Conservation (phyloP, 2,888 invertebrate species). For the Matsumyia berberina region DNA sequence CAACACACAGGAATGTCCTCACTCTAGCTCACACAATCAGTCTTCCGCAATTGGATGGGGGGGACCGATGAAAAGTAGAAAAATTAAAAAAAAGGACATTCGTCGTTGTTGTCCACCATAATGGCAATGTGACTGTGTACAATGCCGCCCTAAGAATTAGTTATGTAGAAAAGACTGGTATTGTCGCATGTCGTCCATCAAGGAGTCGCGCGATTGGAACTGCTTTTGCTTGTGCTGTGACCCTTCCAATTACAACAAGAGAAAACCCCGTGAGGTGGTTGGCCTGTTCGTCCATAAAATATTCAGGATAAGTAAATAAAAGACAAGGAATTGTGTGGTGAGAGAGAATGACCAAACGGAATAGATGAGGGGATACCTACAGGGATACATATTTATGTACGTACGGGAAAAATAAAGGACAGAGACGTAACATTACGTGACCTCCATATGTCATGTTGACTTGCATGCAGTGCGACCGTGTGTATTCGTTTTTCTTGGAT, state of each 20-base stretch:
- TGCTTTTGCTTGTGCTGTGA: slow-evolving; percentile 73
- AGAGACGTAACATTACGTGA: slow-evolving; percentile 65
- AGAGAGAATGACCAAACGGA: slow-evolving; percentile 16
- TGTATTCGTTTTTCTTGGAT: slow-evolving; percentile 38
- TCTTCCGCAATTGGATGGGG: slow-evolving; percentile 49
- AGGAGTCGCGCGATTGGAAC: slow-evolving; percentile 62
- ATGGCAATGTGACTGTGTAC: slow-evolving; percentile 36
- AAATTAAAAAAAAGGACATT: slow-evolving; percentile 57
- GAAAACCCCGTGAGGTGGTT: slow-evolving; percentile 34
- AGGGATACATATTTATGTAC: too few relatives aligned
- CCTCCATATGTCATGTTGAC: slow-evolving; percentile 70
- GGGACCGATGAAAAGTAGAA: slow-evolving; percentile 25
- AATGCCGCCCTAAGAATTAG: slow-evolving; percentile 71
- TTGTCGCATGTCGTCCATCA: slow-evolving; percentile 76
- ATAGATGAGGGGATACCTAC: slow-evolving; percentile 7
- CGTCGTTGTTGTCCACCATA: slow-evolving; percentile 38
- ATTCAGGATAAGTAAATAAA: slow-evolving; percentile 74
- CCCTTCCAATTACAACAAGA: slow-evolving; percentile 66
- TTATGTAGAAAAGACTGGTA: slow-evolving; percentile 67
- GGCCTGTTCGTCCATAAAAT: slow-evolving; percentile 66
- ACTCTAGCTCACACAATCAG: background rate
- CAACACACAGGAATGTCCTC: slow-evolving; percentile 66
- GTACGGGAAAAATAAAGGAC: slow-evolving; percentile 40
- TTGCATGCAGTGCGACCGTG: background rate
- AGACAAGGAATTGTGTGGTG: slow-evolving; percentile 56